These are phyloP conservation scores for Phaetusa simplex DNA, from an alignment of 2,113 vertebrate species.

Conservation along the genomic window DNA sequence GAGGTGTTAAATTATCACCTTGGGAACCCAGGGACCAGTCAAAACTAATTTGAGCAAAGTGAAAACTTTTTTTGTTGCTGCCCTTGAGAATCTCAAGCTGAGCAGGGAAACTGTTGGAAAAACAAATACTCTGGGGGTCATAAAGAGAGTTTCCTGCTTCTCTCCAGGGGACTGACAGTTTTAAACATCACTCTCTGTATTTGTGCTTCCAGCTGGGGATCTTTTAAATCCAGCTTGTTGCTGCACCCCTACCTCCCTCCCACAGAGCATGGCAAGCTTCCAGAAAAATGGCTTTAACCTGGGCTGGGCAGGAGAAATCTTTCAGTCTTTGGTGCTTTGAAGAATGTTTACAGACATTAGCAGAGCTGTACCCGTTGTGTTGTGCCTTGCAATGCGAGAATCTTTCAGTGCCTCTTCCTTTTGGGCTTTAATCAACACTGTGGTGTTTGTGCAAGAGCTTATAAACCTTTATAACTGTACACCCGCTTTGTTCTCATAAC, in stretches of 20 bases:
- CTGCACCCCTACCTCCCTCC: background rate
- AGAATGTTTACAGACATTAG: slow-evolving; percentile 9
- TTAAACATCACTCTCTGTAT: slow-evolving; percentile 50
- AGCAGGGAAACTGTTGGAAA: slow-evolving; percentile 57
- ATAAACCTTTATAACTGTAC: background rate
- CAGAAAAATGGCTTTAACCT: slow-evolving; percentile 43
- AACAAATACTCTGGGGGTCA: slow-evolving; percentile 60
- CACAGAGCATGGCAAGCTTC: slow-evolving; percentile 17
- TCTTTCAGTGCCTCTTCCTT: background rate
- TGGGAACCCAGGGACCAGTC: slow-evolving; percentile 56
- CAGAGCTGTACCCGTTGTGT: background rate
- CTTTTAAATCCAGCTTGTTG: slow-evolving; percentile 50
- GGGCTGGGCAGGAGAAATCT: background rate
- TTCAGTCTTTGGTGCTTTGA: slow-evolving; percentile 1
- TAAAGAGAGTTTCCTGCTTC: slow-evolving; percentile 66
- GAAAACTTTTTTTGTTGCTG: slow-evolving; percentile 36
- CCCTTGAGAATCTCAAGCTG: slow-evolving; percentile 52
- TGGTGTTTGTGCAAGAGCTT: background rate
- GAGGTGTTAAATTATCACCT: slow-evolving; percentile 72
- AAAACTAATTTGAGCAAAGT: slow-evolving; percentile 63
- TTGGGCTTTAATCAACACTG: background rate
- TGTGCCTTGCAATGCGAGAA: background rate
- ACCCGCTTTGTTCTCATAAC: background rate
- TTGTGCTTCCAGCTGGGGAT: slow-evolving; percentile 47
- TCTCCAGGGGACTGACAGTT: slow-evolving; percentile 42